phyloP scores from a whole-genome alignment of 2,797 vertebrate species.

The Pitangus sulphuratus region DNA sequence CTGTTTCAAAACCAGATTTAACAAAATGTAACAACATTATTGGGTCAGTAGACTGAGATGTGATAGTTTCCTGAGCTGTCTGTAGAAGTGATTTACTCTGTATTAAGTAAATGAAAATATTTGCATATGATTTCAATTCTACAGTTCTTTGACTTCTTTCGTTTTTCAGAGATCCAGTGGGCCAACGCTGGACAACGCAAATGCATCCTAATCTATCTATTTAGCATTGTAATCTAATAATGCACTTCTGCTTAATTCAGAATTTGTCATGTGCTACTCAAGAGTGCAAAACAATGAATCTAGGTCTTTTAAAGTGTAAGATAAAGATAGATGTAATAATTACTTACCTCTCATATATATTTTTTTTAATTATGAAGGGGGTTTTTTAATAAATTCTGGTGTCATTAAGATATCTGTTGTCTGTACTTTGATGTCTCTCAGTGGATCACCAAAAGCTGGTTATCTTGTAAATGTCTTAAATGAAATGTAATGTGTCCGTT shows the following conservation, averaged over 20 bases:
- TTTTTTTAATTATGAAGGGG: fast-evolving
- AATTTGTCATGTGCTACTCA: neutral
- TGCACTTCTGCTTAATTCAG: neutral
- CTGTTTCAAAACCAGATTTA: neutral
- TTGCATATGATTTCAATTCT: neutral
- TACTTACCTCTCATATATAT: fast-evolving
- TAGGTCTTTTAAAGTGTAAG: neutral
- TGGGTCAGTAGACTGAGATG: neutral
- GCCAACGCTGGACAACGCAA: fast-evolving
- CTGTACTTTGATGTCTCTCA: neutral
- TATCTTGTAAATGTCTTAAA: neutral
- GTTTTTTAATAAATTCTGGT: neutral
- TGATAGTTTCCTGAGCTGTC: neutral
- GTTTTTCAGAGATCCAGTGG: neutral
- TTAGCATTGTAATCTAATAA: neutral
- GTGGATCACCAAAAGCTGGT: neutral
- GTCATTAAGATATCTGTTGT: neutral
- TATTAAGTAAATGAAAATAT: neutral
- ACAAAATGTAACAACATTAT: neutral
- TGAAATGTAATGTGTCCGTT: neutral
- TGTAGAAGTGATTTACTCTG: neutral
- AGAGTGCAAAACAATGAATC: neutral
- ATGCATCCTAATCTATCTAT: neutral
- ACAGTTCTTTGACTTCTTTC: neutral
- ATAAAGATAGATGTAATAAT: neutral